Evolutionary conservation across 2,113 vertebrate species (phyloP), one percentile per base, ranked within the genome.

Genomic region (Periophthalmus modestus): DNA sequence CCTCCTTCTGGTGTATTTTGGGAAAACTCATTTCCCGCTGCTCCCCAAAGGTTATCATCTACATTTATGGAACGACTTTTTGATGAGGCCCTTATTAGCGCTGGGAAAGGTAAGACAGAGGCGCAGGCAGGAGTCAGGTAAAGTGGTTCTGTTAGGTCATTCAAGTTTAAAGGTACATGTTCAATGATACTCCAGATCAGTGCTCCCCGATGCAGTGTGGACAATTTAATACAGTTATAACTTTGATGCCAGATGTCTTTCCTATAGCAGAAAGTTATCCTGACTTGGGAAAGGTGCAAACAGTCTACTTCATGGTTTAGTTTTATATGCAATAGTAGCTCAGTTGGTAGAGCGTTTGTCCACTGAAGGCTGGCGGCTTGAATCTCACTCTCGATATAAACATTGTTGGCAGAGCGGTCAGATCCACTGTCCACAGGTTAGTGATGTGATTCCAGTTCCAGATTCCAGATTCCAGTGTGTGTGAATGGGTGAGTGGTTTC

Each of bases 11-110:
- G 77, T 82, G 69, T 91, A 93, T 91, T 90, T 89, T 86, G 69
- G 82, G 89, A 85, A 85, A 88, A 87, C 77, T 88, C 39, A 91
- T 93, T 90, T 93, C 88, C 88, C 88, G 77, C 73, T 39, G 24
- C 75, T 81, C 82, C 67, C 52, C 66, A 85, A 91, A 92, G 89
- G 89, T 90, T 90, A 87, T 68, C 58, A 86, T 89, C 81, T 88
- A 90, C 83, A 90, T 88, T 85, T 83, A 83, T 81, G 74, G 85
- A 86, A 89, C 89, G 79, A 82, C 80, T 70, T 88, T 89, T 88
- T 86, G 82, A 90, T 87, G 79, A 87, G 62, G 61, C 69, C 66
- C 85, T 82, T 88, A 90, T 88, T 80, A 88, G 78, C 78, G 72
- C 61, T 68, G 55, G 21, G 5, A 58, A 82, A 79, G 71, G 52